phyloP scores from a whole-genome alignment of 2,113 vertebrate genomes.

The Eolophus roseicapilla region DNA sequence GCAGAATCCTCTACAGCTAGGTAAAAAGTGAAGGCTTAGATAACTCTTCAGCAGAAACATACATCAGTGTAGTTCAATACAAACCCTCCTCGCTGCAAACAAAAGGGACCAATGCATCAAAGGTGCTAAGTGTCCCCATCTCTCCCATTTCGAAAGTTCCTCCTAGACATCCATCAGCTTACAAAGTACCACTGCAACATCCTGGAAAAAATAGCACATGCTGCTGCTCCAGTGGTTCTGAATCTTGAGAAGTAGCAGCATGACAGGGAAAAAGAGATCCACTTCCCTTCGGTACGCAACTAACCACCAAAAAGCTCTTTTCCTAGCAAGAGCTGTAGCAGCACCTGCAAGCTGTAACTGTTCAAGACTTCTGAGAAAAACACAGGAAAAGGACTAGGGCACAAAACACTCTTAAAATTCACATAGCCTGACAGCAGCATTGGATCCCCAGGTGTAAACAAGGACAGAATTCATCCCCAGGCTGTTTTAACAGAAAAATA shows the following conservation, averaged over 20 bases:
- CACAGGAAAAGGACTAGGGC: rapidly evolving
- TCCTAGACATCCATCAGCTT: not conserved
- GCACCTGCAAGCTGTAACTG: not conserved
- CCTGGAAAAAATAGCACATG: not conserved
- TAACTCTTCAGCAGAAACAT: not conserved
- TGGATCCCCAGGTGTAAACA: not conserved
- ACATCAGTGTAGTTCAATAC: not conserved
- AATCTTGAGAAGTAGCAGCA: not conserved
- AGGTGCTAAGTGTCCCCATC: not conserved
- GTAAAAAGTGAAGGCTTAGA: not conserved
- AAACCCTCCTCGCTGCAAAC: not conserved
- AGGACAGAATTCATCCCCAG: not conserved
- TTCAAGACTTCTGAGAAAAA: not conserved
- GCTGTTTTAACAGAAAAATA: not conserved
- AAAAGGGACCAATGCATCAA: not conserved
- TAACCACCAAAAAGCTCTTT: not conserved
- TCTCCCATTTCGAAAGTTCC: not conserved
- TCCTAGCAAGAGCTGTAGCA: not conserved
- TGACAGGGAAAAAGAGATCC: not conserved
- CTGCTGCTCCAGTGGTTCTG: not conserved
- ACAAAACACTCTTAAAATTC: not conserved
- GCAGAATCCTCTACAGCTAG: not conserved
- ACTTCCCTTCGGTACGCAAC: not conserved
- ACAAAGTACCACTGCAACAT: not conserved
- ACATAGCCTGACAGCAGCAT: not conserved